Base-by-base conservation (phyloP, 2,888 invertebrate genomes). In the Cyrtodaria siliqua region DNA sequence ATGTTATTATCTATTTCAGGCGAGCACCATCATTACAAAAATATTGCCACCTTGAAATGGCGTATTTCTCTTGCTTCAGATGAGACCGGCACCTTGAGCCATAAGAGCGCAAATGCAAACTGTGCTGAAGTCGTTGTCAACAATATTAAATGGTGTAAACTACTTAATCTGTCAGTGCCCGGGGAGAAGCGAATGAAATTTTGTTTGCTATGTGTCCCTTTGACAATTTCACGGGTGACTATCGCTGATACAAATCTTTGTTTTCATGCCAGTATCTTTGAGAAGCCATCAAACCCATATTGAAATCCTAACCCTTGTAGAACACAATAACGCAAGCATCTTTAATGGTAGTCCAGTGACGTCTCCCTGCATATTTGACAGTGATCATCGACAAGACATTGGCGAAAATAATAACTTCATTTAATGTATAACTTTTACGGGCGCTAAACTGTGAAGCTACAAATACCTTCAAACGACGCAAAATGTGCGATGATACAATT, bases 181-280 rank as follows among this genome's bases (percentile, higher is more conserved):
- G 33, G 4, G 12, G 33, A 33, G 33, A 33, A 33, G 12, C 33
- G 33, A 33, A 33, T 44, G 24, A 53, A 56, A 56, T 53, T 27
- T 20, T 24, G 50, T 69, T 60, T 69, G 69, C 61, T 49, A 56
- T 33, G 23, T 18, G 18, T n/a, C 9, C 61, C 61, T 69, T 69
- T 74, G 74, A 74, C 68, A 53, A 68, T 68, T 74, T 74, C 62
- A 74, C 63, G 74, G 63, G 29, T 63, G 50, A 62, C 59, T 44
- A 55, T 72, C 40, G 38, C 24, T 40, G 23, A 20, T 55, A 55
- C 53, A 61, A 61, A 59, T 53, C 29, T 60, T 38, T 47, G 40
- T 57, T 50, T 73, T 20, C 49, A 49, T 55, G 44, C 23, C 33
- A 53, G 26, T 23, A 23, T 27, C 64, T 16, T 40, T 24, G 20